A percentile compares a stretch with the other conserved stretches of the same genome.
phyloP scores from a whole-genome alignment of 2,888 invertebrate species.

The Acanthosepion lycidas region DNA sequence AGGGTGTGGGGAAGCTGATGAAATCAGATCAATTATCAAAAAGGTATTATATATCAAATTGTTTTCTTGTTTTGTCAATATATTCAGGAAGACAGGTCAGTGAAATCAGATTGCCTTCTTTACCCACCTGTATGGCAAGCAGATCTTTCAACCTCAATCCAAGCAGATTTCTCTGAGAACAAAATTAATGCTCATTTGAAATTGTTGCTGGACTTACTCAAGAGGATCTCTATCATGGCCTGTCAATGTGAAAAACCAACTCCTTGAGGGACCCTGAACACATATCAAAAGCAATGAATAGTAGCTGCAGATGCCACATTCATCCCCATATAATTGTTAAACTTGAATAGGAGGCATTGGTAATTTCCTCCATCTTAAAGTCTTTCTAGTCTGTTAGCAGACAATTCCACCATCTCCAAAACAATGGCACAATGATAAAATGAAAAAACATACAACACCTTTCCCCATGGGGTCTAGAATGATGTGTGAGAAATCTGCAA shows the following conservation, averaged over 20 bases:
- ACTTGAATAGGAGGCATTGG: neutral
- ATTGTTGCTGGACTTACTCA: neutral
- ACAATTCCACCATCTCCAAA: neutral
- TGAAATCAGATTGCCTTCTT: neutral
- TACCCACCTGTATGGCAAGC: neutral
- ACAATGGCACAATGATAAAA: neutral
- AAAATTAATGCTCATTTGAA: neutral
- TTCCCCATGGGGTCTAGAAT: neutral
- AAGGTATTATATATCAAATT: neutral
- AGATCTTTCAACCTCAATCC: neutral
- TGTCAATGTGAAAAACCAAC: too few species aligned
- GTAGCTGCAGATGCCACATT: too few species aligned
- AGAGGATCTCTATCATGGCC: neutral
- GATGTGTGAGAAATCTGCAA: neutral
- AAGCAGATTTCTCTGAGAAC: neutral
- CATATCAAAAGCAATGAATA: neutral
- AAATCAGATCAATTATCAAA: neutral
- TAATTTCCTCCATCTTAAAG: neutral
- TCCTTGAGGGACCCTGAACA: neutral
- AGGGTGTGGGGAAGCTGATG: too few species aligned
- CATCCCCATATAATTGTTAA: too few species aligned
- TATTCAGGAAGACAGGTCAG: neutral
- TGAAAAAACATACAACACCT: neutral
- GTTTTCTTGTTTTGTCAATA: neutral
- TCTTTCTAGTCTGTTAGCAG: neutral